Evolutionary conservation across 2,888 invertebrate genomes (phyloP), one percentile per base, ranked within the genome.

Genomic region (Micoletzkya japonica): DNA sequence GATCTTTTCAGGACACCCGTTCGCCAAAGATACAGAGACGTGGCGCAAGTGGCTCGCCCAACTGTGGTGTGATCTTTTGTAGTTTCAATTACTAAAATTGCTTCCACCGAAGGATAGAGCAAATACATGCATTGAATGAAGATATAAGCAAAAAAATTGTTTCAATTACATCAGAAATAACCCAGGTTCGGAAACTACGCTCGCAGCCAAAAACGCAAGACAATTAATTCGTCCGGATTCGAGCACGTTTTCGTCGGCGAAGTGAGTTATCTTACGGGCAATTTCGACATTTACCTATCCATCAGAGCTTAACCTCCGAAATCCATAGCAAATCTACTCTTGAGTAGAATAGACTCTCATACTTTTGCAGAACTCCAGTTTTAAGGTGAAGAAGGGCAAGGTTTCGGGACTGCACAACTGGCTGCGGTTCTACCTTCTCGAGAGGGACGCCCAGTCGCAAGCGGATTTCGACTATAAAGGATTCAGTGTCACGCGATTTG

Each of bases 161-260:
- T 14, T 50, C 4, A 50, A n/a, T 57, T 17, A 3, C 32, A 57
- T n/a, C n/a, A n/a, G n/a, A 34, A 57, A 36, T 59, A 37, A 24
- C 17, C 2, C 57, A 67, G 67, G 88, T 89, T 89, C 77, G 91
- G 90, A 39, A 89, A 92, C 78, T 95, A 93, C 86, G 91, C 93
- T 0, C 89, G 94, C 74, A 92, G 37, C 89, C 90, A 80, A 4
- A 81, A 85, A 36, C 90, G 90, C 84, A 90, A n/a, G n/a, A n/a
- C n/a, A n/a, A n/a, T n/a, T n/a, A n/a, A n/a, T n/a, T 94, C 94
- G 80, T 92, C 92, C 50, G 95, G 93, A 1, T 95, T 95, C 85
- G 95, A 95, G 86, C 95, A 95, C 84, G 90, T 94, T 30, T 94
- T 95, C 86, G 90, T 94, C 2, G 92, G 93, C 0, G 95, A 95